These are phyloP conservation scores for Choreutis nemorana DNA, from an alignment of 2,888 invertebrate genomes.

Conservation along the genomic window DNA sequence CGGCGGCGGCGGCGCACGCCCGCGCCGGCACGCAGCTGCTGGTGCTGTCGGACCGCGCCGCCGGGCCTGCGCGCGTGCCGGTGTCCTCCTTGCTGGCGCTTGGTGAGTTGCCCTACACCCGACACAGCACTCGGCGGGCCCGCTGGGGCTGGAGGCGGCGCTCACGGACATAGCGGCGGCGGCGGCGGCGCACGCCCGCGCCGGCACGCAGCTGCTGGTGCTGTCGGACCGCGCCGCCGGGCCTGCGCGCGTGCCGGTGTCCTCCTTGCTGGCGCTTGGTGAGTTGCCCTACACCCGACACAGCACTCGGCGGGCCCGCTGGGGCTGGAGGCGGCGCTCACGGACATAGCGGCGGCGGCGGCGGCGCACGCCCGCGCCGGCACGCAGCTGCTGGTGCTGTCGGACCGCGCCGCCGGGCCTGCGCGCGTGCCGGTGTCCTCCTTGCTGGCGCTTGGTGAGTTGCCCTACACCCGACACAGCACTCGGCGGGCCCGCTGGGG, in stretches of 20 bases:
- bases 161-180: too few relatives aligned
- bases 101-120: slow-evolving; percentile 54
- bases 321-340: slow-evolving; percentile 76
- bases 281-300: slow-evolving; percentile 87
- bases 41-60: slow-evolving; percentile 83
- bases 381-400: slow-evolving; percentile 82
- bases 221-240: slow-evolving; percentile 75
- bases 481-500: too few relatives aligned
- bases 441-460: too few relatives aligned
- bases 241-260: slow-evolving; percentile 71
- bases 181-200: neutral
- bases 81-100: slow-evolving; percentile 85
- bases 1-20: slow-evolving; percentile 84
- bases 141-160: too few relatives aligned
- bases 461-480: too few relatives aligned
- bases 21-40: slow-evolving; percentile 81
- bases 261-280: slow-evolving; percentile 81
- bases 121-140: too few relatives aligned
- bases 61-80: slow-evolving; percentile 71
- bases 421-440: slow-evolving; percentile 76
- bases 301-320: slow-evolving; percentile 69
- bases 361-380: slow-evolving; percentile 77
- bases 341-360: slow-evolving; percentile 81
- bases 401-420: slow-evolving; percentile 70
- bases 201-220: slow-evolving; percentile 72